phyloP scores from a whole-genome alignment of 2,797 vertebrate genomes.

The Phalloptychus januarius region DNA sequence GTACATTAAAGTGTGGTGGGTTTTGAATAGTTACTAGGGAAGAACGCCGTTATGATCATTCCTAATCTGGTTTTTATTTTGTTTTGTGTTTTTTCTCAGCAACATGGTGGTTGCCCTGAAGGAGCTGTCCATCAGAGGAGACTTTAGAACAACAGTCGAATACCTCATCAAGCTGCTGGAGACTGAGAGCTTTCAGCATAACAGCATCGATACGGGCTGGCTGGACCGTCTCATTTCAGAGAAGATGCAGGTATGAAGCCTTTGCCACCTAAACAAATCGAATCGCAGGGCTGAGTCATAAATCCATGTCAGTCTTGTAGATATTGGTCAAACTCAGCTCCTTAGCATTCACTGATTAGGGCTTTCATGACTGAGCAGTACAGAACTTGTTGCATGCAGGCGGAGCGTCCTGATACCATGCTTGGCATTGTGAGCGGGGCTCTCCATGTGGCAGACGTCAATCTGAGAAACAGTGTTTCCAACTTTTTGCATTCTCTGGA shows the following conservation, averaged over 20 bases:
- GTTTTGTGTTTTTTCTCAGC: constrained; percentile 66
- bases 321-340: not conserved
- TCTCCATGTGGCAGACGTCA: constrained; percentile 95
- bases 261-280: not conserved
- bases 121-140: constrained; percentile 96
- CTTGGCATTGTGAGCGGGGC: constrained; percentile 95
- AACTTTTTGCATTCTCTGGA: constrained; percentile 98
- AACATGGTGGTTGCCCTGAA: constrained; percentile 99
- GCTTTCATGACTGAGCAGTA: constrained; percentile 6
- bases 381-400: constrained; percentile 73
- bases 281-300: constrained; percentile 1
- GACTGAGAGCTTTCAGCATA: constrained; percentile 97
- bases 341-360: not conserved
- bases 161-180: constrained; percentile 97
- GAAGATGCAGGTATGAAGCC: constrained; percentile 92
- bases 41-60: not conserved
- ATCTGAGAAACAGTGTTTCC: constrained; percentile 93
- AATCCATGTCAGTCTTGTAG: not conserved
- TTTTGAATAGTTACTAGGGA: not conserved
- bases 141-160: constrained; percentile 98
- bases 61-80: not conserved
- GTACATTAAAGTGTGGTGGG: not conserved
- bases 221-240: constrained; percentile 95
- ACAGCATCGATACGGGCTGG: constrained; percentile 97
- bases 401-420: constrained; percentile 96